Conservation (phyloP, 2,888 invertebrate genomes). For the Eustalomyia histrio region DNA sequence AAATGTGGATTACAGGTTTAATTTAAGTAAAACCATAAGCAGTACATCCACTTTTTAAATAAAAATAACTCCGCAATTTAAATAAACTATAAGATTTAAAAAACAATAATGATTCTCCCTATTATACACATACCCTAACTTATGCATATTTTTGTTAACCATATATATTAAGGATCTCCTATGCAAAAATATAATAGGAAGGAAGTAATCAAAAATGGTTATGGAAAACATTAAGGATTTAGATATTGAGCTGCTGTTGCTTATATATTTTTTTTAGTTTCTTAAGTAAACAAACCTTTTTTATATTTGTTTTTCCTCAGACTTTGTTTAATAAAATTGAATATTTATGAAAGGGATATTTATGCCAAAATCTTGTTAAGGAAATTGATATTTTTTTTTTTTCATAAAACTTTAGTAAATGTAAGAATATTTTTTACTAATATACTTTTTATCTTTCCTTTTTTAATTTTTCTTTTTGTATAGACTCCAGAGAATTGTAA, state of each 20-base stretch:
- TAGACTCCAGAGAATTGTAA: constrained; percentile 78
- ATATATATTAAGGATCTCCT: background rate
- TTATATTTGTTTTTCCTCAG: background rate
- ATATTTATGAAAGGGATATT: constrained; percentile 21
- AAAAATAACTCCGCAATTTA: no score
- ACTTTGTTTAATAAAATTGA: constrained; percentile 25
- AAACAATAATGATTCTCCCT: no score
- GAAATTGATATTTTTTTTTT: background rate
- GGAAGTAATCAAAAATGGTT: constrained; percentile 43
- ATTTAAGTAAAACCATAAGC: no score
- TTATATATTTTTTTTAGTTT: constrained; percentile 1
- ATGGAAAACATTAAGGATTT: constrained; percentile 36
- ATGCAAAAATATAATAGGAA: constrained; percentile 9
- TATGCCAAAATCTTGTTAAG: background rate
- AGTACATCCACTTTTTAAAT: no score
- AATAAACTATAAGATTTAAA: no score
- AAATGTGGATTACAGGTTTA: no score
- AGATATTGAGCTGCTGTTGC: constrained; percentile 7
- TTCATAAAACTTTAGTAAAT: constrained; percentile 9
- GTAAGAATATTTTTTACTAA: background rate
- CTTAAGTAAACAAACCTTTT: constrained; percentile 23
- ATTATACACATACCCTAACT: constrained; percentile 14
- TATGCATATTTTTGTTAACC: background rate
- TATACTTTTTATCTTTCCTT: constrained; percentile 18
- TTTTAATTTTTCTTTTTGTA: constrained; percentile 60